phyloP scores from a whole-genome alignment of 2,113 vertebrate species.

The Myotis lucifugus region DNA sequence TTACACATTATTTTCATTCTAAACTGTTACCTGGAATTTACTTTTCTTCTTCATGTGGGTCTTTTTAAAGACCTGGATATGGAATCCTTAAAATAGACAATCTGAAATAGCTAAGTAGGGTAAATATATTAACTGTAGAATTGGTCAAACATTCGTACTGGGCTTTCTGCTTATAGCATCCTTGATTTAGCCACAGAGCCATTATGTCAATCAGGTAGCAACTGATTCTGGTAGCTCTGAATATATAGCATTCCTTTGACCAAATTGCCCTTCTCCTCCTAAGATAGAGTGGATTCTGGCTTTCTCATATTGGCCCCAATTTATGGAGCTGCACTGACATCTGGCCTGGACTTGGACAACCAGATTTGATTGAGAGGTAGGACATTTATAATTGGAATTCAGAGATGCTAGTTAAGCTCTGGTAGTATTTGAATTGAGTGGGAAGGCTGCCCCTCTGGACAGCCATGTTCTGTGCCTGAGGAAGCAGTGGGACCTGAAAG shows the following conservation, averaged over 20 bases:
- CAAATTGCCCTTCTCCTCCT: neutral
- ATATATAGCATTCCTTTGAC: neutral
- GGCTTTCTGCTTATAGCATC: neutral
- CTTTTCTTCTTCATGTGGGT: neutral
- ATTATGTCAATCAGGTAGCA: neutral
- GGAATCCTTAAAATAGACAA: neutral
- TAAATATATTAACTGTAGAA: neutral
- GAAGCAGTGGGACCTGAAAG: neutral
- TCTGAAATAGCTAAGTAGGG: neutral
- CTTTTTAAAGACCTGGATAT: conserved; percentile 9
- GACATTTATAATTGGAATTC: neutral
- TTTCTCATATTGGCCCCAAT: neutral
- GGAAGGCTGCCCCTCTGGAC: neutral
- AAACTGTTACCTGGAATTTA: conserved; percentile 51
- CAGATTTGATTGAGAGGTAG: neutral
- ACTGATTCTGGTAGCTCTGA: neutral
- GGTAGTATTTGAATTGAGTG: neutral
- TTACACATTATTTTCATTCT: neutral
- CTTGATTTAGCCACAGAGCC: neutral
- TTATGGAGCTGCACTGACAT: neutral
- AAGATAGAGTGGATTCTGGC: neutral
- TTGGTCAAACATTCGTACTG: neutral
- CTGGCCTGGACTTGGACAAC: neutral
- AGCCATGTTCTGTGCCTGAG: neutral
- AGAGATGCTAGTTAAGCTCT: neutral